Evolutionary conservation across 2,113 vertebrate genomes (phyloP), one percentile per base, ranked within the genome.

Genomic region (Syrmaticus mikado): DNA sequence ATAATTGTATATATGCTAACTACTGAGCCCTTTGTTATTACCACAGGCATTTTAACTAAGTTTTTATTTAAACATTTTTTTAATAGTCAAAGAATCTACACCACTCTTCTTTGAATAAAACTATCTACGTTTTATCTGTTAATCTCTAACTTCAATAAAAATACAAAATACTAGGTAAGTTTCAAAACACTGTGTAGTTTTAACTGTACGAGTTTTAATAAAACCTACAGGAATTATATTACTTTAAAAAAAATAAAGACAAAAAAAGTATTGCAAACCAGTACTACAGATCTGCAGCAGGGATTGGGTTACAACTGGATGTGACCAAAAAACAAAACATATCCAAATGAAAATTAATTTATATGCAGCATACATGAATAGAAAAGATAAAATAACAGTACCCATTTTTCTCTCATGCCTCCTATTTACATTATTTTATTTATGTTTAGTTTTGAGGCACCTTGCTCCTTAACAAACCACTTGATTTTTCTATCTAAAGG

Each of bases 341-440:
- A 94, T 55, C 82, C 83, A 92, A 93, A 90, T 58, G 45, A 96
- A 95, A 94, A 30, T 91, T 70, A 91, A 91, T 74, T 77, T 85
- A 25, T 58, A 96, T 48, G 73, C 43, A 88, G 74, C 60, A 93
- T 28, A 61, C 55, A 71, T 92, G n/a, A 82, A 85, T 32, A 94
- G 28, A 82, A 85, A 22, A 94, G 58, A 87, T 52, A 90, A 90
- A 92, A 22, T 57, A 86, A 95, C 87, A 92, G 41, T 94, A 90
- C 34, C 46, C 86, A 43, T 65, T 73, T 85, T 57, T 89, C 77
- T 11, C 30, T 45, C 64, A 89, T 41, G 71, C 60, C 57, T 93
- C 38, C 92, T 96, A 95, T 88, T 90, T 85, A 94, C 27, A 61
- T 41, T 91, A 57, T 68, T 68, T 85, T 55, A 85, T 80, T 90